phyloP scores from a whole-genome alignment of 1,140 invertebrate species.

The Neodiprion pinetum region DNA sequence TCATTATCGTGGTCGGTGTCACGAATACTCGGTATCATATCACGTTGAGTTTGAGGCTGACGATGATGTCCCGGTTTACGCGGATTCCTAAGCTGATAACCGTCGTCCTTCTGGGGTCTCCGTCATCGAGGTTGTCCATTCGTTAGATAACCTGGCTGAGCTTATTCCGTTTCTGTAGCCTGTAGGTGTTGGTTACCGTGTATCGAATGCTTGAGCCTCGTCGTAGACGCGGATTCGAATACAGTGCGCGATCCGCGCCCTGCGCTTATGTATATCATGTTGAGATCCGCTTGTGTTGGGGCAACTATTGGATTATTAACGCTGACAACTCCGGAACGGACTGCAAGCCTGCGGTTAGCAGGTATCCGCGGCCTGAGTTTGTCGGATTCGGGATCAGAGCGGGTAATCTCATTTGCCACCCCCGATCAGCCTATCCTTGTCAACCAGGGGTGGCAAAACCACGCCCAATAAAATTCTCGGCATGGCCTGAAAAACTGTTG shows the following conservation, averaged over 20 bases:
- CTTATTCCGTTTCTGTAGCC: neutral
- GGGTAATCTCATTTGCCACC: slow-evolving; percentile 59
- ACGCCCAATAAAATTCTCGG: slow-evolving; percentile 46
- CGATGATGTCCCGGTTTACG: too few relatives aligned
- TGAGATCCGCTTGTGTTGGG: slow-evolving; percentile 22
- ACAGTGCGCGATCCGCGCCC: neutral
- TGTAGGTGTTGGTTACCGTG: neutral
- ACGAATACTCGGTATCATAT: too few relatives aligned
- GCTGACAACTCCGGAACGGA: slow-evolving; percentile 29
- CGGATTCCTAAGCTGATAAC: neutral
- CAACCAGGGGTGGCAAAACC: slow-evolving; percentile 51
- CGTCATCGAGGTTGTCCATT: slow-evolving; percentile 19
- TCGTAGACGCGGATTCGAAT: neutral
- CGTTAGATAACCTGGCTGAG: slow-evolving; percentile 31
- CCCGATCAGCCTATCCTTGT: slow-evolving; percentile 58
- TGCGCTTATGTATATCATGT: neutral
- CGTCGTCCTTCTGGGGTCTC: slow-evolving; percentile 47
- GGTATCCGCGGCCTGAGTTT: slow-evolving; percentile 54
- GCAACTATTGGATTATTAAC: slow-evolving; percentile 57
- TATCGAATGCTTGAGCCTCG: neutral
- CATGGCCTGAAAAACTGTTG: neutral
- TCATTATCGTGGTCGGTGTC: too few relatives aligned
- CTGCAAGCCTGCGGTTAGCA: slow-evolving; percentile 51
- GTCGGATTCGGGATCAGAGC: slow-evolving; percentile 61
- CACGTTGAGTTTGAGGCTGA: too few relatives aligned